phyloP scores from a whole-genome alignment of 1,140 invertebrate species.

The Camponotus pennsylvanicus region DNA sequence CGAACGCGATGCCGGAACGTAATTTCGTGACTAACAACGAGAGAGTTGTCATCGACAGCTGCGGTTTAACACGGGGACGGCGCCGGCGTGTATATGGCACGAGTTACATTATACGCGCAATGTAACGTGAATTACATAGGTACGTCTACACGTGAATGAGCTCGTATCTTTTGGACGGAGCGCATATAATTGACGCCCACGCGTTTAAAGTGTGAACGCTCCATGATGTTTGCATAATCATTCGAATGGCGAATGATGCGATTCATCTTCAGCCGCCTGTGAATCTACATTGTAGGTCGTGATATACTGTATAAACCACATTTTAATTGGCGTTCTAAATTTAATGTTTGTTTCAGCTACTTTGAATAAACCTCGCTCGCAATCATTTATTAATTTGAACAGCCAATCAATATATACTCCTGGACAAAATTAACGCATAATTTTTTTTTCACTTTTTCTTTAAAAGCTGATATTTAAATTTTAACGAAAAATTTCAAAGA shows the following conservation, averaged over 20 bases:
- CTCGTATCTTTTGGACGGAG: constrained; percentile 46
- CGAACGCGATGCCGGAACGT: constrained; percentile 53
- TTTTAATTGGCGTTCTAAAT: not conserved
- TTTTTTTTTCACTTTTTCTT: too few species aligned
- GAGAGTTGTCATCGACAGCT: constrained; percentile 63
- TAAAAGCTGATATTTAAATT: too few species aligned
- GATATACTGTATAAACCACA: not conserved
- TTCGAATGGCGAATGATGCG: constrained; percentile 14
- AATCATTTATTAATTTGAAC: not conserved
- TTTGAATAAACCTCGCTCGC: not conserved
- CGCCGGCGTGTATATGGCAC: constrained; percentile 54
- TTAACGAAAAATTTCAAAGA: too few species aligned
- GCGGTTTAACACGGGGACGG: constrained; percentile 51
- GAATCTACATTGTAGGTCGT: not conserved
- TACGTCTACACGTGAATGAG: constrained; percentile 40
- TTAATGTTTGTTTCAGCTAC: not conserved
- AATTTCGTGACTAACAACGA: constrained; percentile 63
- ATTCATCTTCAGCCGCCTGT: constrained; percentile 30
- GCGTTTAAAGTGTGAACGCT: constrained; percentile 45
- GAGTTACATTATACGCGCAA: constrained; percentile 57
- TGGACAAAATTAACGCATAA: too few species aligned
- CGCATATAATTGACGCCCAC: constrained; percentile 37
- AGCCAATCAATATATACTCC: not conserved
- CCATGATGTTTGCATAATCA: constrained; percentile 46
- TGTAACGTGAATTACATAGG: constrained; percentile 62